Evolutionary conservation across 1,140 invertebrate species (phyloP).

Genomic region (Cydia splendana): DNA sequence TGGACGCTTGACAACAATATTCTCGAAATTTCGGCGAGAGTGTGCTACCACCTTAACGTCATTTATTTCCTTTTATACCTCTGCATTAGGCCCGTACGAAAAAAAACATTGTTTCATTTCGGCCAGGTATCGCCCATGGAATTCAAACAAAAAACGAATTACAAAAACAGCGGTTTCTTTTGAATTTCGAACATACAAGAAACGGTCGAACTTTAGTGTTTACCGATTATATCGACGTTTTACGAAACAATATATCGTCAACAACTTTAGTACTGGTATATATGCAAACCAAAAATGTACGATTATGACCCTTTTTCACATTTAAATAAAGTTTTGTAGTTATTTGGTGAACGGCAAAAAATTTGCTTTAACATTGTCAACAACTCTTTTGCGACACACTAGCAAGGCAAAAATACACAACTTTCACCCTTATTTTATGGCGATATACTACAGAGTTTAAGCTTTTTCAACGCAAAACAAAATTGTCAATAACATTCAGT

Average conservation of each 20-base stretch:
- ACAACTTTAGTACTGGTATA: constrained; percentile 34
- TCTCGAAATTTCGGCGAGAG: neutral
- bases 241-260: constrained; percentile 46
- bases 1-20: neutral
- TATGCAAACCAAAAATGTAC: neutral
- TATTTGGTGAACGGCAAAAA: neutral
- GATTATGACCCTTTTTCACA: neutral
- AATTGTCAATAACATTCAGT: constrained; percentile 9
- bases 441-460: neutral
- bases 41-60: neutral
- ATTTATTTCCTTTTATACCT: constrained; percentile 44
- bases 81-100: constrained; percentile 13
- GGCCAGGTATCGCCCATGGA: constrained; percentile 50
- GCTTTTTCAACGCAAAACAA: neutral
- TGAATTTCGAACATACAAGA: constrained; percentile 55
- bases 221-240: constrained; percentile 60
- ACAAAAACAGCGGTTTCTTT: constrained; percentile 67
- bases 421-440: neutral
- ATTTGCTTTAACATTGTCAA: neutral
- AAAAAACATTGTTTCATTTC: constrained; percentile 42
- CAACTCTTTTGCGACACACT: constrained; percentile 1
- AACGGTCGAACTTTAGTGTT: constrained; percentile 64
- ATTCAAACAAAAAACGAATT: constrained; percentile 36
- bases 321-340: neutral
- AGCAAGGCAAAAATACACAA: neutral